Base-by-base conservation (phyloP, 2,797 vertebrate genomes). In the Pagetopsis macropterus region DNA sequence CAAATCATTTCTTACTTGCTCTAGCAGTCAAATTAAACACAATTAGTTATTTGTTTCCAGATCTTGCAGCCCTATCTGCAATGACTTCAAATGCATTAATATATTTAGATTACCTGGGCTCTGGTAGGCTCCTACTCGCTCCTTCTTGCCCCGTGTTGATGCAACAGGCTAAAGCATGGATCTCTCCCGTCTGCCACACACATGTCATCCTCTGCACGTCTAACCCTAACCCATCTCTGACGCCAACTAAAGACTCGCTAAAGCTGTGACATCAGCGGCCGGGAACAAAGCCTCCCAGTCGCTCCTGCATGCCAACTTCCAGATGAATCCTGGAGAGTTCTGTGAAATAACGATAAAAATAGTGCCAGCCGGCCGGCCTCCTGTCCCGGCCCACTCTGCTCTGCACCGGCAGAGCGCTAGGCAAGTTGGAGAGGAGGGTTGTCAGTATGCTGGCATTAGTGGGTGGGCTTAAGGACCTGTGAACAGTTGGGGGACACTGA, bases 311-410 rank as follows among this genome's bases (percentile, higher is more conserved):
- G 83, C 83, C 90, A 82, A 84, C 83, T 72, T 92, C 21, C 78
- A 76, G 81, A 87, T 76, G 92, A 90, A 90, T 93, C 85, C 9
- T 68, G 76, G 89, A 94, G 88, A 93, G 92, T 96, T 97, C 96
- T 87, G 80, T 96, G 96, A 96, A 97, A 94, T 95, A 92, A 91
- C 84, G 96, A 95, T 96, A 96, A 96, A 97, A 97, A 97, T 97
- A 96, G 96, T 94, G 90, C 77, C 76, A 70, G 78, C 45, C 72
- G 51, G 79, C 57, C 52, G 48, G 81, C 85, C 83, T 77, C 75
- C 83, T 66, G 66, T 77, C 86, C 77, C 85, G 64, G 48, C 76
- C 81, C 82, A 67, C 86, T 83, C 72, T 63, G 82, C 78, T 88
- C 77, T 79, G 75, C 72, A 57, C 83, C 79, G 87, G 79, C 77